Base-by-base conservation (phyloP, 2,888 invertebrate species). In the Limenitis camilla region DNA sequence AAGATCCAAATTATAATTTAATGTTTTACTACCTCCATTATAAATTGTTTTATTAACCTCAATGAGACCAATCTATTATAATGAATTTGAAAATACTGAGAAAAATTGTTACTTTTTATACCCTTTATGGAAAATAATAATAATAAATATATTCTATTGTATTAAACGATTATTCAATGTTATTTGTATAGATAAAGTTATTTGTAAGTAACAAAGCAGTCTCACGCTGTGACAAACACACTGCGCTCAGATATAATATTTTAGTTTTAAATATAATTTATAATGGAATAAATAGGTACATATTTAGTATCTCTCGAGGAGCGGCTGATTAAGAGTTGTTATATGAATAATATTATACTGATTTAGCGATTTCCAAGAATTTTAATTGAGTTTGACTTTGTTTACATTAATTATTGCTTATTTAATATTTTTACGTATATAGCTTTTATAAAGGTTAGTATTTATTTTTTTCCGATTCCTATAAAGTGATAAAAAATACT, bases 181-280 rank as follows among this genome's bases (percentile, higher is more conserved):
- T 47, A 48, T 52, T 42, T 42, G 28, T 55, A 33, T 27, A 43
- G 33, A 35, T 44, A 36, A 50, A 49, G 44, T 54, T 53, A 53
- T 47, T 54, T 50, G 46, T 56, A 45, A 48, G 36, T 49, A 52
- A 55, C 48, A 53, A 55, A 48, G 52, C 67, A 67, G 63, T 61
- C 67, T 69, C 86, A 76, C 61, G 84, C 85, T 84, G 85, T 81
- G 85, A 83, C 77, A 78, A 82, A 82, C 77, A 46, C 42, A 62
- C 63, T 71, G 69, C 73, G 72, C 70, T 73, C 68, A 52, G 40
- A 45, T 32, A 40, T 70, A 71, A 74, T 78, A 74, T 72, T 61
- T 74, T 74, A 76, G 74, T 74, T 75, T 82, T 81, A 80, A 63
- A 66, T 76, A 69, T 71, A 78, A 83, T 81, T 83, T 84, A 82